A percentile compares a stretch with the other conserved stretches of the same genome.
Conservation (phyloP, 2,797 vertebrate genomes). For the Urosaurus nigricauda region DNA sequence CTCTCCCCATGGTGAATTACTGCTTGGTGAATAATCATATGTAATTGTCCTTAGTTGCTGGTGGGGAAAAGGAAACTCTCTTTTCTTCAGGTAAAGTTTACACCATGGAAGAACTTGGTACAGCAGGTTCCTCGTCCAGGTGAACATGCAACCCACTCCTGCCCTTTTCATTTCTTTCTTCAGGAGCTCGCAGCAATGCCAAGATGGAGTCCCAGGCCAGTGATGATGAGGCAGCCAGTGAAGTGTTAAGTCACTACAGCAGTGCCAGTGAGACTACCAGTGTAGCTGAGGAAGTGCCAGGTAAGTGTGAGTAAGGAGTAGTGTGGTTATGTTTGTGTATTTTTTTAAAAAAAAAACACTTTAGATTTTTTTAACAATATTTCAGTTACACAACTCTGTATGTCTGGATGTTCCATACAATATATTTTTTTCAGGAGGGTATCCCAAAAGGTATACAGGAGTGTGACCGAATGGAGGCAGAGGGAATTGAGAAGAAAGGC, state of each 20-base stretch:
- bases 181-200: conserved; percentile 82
- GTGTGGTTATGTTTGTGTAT: neutral
- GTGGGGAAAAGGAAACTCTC: neutral
- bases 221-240: conserved; percentile 92
- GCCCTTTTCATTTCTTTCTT: neutral
- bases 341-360: too few species aligned
- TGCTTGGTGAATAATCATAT: neutral
- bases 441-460: too few species aligned
- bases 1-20: neutral
- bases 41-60: neutral
- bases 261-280: conserved; percentile 89
- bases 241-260: conserved; percentile 90
- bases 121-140: neutral
- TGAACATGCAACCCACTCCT: neutral
- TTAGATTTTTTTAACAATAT: neutral
- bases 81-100: neutral
- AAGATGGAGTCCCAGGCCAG: conserved; percentile 89
- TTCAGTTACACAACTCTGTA: neutral
- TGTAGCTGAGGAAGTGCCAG: conserved; percentile 85
- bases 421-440: neutral
- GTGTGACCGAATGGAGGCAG: neutral
- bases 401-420: neutral
- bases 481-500: neutral
- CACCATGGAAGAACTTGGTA: neutral
- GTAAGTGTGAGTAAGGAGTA: conserved; percentile 71